These are phyloP conservation scores for Drepanosiphum platanoidis DNA, from an alignment of 2,888 invertebrate species.

Conservation along the genomic window DNA sequence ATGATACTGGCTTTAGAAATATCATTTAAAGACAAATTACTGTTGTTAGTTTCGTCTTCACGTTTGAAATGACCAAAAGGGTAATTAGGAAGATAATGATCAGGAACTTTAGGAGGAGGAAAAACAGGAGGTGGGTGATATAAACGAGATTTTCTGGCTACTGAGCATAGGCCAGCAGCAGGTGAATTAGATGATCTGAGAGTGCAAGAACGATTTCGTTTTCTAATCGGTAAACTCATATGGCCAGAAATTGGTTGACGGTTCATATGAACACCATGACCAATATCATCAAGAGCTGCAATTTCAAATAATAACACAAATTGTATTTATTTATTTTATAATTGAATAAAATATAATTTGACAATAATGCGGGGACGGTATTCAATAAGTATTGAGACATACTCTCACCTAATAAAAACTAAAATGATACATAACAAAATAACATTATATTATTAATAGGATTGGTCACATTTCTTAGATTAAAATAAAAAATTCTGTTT, in stretches of 20 bases:
- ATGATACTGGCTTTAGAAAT: slow-evolving; percentile 63
- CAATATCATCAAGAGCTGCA: slow-evolving; percentile 89
- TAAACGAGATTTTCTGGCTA: slow-evolving; percentile 75
- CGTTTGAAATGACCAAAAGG: slow-evolving; percentile 83
- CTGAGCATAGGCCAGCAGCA: slow-evolving; percentile 75
- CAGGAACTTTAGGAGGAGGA: slow-evolving; percentile 91
- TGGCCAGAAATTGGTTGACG: slow-evolving; percentile 79
- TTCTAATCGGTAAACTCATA: slow-evolving; percentile 70
- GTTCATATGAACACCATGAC: slow-evolving; percentile 86
- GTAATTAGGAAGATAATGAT: slow-evolving; percentile 95
- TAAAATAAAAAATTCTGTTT: no score
- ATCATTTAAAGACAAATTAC: slow-evolving; percentile 79
- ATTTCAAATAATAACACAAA: slow-evolving; percentile 57
- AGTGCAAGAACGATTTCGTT: slow-evolving; percentile 80
- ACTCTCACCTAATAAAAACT: no score
- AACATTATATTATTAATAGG: no score
- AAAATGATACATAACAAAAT: no score
- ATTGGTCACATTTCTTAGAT: no score
- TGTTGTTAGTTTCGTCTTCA: slow-evolving; percentile 83
- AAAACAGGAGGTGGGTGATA: slow-evolving; percentile 96
- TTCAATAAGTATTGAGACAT: no score
- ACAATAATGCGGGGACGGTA: no score
- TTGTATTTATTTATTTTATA: neutral
- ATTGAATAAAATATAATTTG: no score
- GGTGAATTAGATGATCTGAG: slow-evolving; percentile 97